phyloP scores from a whole-genome alignment of 2,113 vertebrate genomes.

The Polypterus senegalus region DNA sequence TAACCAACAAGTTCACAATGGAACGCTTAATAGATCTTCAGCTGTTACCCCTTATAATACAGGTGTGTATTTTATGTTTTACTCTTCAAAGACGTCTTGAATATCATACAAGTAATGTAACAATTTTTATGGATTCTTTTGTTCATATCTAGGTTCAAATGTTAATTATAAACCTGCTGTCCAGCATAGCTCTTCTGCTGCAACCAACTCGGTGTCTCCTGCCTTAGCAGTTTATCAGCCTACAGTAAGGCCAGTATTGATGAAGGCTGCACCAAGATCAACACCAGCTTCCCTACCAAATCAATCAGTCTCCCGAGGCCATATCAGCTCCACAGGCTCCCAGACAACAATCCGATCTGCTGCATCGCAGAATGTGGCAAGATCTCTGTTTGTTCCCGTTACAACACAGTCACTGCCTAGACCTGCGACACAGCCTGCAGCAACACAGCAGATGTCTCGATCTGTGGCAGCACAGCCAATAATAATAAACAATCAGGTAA shows the following conservation, averaged over 20 bases:
- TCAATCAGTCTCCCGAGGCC: constrained; percentile 28
- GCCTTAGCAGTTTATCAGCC: constrained; percentile 41
- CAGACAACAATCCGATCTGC: constrained; percentile 33
- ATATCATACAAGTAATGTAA: constrained; percentile 4
- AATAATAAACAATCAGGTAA: constrained; percentile 64
- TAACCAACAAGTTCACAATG: constrained; percentile 54
- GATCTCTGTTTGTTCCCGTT: constrained; percentile 37
- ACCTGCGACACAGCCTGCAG: constrained; percentile 32
- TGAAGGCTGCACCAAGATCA: constrained; percentile 44
- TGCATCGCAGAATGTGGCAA: constrained; percentile 31
- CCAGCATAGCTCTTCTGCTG: constrained; percentile 35
- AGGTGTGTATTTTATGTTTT: neutral
- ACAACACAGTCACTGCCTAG: constrained; percentile 30
- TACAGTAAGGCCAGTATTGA: constrained; percentile 34
- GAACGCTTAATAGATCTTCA: constrained; percentile 55
- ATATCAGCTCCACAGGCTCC: constrained; percentile 32
- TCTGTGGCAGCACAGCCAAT: constrained; percentile 47
- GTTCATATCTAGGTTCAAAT: constrained; percentile 38
- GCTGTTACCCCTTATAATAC: constrained; percentile 28
- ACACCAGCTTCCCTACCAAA: constrained; percentile 36
- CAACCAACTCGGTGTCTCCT: constrained; percentile 35
- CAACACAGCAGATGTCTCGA: constrained; percentile 33
- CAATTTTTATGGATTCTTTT: constrained; percentile 27
- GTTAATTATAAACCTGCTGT: constrained; percentile 42
- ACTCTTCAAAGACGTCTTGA: neutral